phyloP scores from a whole-genome alignment of 1,140 invertebrate genomes.

The Lethrus apterus region DNA sequence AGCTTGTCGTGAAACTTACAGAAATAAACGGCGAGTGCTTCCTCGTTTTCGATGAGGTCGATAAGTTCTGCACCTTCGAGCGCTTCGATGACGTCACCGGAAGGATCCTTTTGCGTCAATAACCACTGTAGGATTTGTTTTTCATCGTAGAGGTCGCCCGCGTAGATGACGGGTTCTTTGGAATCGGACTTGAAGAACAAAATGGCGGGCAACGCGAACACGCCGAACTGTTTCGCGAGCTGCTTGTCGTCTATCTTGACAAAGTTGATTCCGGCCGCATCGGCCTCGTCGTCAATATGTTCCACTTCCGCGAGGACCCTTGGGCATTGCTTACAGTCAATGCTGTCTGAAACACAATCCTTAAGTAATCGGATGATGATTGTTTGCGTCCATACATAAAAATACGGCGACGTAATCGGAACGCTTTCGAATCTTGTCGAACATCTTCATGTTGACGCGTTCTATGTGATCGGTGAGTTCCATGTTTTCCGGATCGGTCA shows the following conservation, averaged over 20 bases:
- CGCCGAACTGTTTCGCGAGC: conserved; percentile 78
- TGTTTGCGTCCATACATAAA: conserved; percentile 71
- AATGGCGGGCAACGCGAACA: conserved; percentile 82
- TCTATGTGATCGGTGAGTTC: conserved; percentile 90
- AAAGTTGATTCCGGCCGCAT: conserved; percentile 87
- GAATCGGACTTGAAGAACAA: conserved; percentile 82
- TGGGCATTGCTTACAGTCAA: conserved; percentile 89
- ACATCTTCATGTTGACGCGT: conserved; percentile 87
- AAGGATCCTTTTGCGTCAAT: conserved; percentile 81
- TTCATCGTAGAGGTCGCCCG: conserved; percentile 85
- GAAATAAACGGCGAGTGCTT: conserved; percentile 84
- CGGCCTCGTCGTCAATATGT: conserved; percentile 89
- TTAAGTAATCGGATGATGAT: neutral
- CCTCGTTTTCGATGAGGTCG: conserved; percentile 70
- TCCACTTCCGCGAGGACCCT: conserved; percentile 83
- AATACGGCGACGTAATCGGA: conserved; percentile 91
- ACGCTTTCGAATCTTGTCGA: conserved; percentile 82
- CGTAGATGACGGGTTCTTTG: conserved; percentile 89
- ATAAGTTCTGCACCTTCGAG: conserved; percentile 76
- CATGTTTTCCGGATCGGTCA: conserved; percentile 91
- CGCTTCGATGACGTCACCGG: conserved; percentile 84
- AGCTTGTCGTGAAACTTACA: conserved; percentile 60
- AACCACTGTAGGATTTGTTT: conserved; percentile 84
- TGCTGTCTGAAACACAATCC: conserved; percentile 66
- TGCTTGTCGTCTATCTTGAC: conserved; percentile 86